Percentiles rank a stretch among this genome's conserved stretches.
Conservation (phyloP, 2,797 vertebrate genomes). For the Stomatorhinus walkeri region DNA sequence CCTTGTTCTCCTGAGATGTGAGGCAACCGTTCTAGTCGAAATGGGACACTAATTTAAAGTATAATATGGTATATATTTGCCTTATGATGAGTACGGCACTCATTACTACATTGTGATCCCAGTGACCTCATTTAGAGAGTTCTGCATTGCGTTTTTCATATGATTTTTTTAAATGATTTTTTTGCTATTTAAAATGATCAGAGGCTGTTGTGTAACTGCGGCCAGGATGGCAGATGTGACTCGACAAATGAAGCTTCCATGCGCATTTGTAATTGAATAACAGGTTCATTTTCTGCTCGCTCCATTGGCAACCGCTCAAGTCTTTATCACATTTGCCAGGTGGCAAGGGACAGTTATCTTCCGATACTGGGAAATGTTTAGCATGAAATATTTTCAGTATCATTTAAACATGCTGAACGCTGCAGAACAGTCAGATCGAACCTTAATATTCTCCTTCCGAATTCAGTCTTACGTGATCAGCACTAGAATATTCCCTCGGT, state of each 20-base stretch:
- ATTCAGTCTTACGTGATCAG: neutral
- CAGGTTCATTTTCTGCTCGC: conserved; percentile 9
- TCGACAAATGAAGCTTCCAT: conserved; percentile 7
- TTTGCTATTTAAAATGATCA: conserved; percentile 15
- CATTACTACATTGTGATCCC: neutral
- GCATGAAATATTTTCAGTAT: conserved; percentile 12
- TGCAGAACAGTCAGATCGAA: conserved; percentile 3
- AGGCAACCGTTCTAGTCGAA: neutral
- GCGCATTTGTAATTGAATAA: conserved; percentile 17
- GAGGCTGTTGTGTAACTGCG: neutral
- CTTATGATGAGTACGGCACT: neutral
- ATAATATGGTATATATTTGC: neutral
- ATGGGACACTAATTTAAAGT: neutral
- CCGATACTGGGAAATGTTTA: conserved; percentile 12
- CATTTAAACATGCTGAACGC: conserved; percentile 15
- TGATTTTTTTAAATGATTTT: neutral
- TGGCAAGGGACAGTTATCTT: conserved; percentile 7
- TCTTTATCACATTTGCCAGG: conserved; percentile 23
- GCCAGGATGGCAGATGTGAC: conserved; percentile 6
- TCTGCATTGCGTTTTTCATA: conserved; percentile 2
- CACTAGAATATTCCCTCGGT: neutral
- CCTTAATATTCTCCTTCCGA: neutral
- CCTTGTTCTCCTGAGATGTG: neutral
- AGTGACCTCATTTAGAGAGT: conserved; percentile 3
- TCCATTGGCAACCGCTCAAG: conserved; percentile 20